A percentile compares a stretch with the other conserved stretches of the same genome.
Conservation (phyloP, 53 echinoderm and acorn worm genomes). For the Arbacia lixula region DNA sequence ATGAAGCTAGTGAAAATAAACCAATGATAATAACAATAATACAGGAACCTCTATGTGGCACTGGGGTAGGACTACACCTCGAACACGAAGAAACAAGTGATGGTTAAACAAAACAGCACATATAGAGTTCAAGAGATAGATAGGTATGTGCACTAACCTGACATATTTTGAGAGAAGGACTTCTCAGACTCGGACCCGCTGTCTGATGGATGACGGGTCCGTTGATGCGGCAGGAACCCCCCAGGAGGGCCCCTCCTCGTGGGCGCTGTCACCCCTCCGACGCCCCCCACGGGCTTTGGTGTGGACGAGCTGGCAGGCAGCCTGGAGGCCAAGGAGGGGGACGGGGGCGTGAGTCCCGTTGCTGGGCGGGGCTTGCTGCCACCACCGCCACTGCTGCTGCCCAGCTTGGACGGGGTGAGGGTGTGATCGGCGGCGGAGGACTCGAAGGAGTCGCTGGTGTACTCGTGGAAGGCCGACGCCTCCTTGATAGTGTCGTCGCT, state of each 20-base stretch:
- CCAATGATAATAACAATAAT: too few relatives aligned
- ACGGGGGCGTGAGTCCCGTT: neutral
- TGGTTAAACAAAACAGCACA: too few relatives aligned
- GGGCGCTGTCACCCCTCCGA: neutral
- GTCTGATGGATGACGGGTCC: constrained; percentile 83
- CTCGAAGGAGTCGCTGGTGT: constrained; percentile 89
- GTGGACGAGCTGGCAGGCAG: constrained; percentile 47
- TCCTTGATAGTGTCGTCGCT: constrained; percentile 91
- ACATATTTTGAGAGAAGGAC: constrained; percentile 95
- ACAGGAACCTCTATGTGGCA: too few relatives aligned
- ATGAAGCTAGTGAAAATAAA: too few relatives aligned
- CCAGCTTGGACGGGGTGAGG: constrained; percentile 66
- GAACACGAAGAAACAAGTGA: too few relatives aligned
- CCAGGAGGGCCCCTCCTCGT: constrained; percentile 27
- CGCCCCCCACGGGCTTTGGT: constrained; percentile 55
- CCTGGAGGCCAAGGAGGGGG: neutral
- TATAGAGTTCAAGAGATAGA: too few relatives aligned
- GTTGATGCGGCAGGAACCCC: constrained; percentile 50
- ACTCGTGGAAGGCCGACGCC: constrained; percentile 72
- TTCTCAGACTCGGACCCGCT: constrained; percentile 97
- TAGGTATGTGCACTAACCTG: constrained; percentile 77
- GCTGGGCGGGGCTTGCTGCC: too few relatives aligned
- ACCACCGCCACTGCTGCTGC: too few relatives aligned
- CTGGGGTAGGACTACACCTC: too few relatives aligned
- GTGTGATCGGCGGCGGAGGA: constrained; percentile 79